Conservation (phyloP, 1,140 invertebrate genomes). For the Holotrichia oblita region DNA sequence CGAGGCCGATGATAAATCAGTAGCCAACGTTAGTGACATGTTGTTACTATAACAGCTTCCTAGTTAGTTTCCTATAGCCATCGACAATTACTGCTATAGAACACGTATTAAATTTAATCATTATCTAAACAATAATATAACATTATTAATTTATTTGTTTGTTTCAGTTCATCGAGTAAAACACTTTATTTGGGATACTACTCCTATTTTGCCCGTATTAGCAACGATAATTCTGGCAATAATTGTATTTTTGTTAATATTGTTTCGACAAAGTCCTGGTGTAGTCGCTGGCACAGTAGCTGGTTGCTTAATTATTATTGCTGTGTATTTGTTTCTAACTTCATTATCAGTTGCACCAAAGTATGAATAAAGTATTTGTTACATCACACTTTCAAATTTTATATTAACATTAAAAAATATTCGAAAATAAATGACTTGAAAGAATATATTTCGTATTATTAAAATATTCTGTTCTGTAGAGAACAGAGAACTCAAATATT, state of each 20-base stretch:
- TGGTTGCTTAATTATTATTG: conserved; percentile 50
- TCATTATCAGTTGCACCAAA: conserved; percentile 25
- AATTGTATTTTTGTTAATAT: conserved; percentile 50
- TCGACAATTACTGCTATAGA: too few relatives aligned
- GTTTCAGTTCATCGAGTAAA: conserved; percentile 31
- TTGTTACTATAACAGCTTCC: too few relatives aligned
- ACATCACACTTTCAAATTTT: too few relatives aligned
- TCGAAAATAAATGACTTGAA: too few relatives aligned
- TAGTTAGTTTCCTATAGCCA: too few relatives aligned
- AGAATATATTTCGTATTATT: too few relatives aligned
- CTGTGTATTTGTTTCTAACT: conserved; percentile 48
- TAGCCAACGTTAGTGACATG: too few relatives aligned
- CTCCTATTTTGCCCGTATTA: conserved; percentile 50
- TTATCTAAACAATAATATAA: background rate
- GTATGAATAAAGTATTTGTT: conserved; percentile 29
- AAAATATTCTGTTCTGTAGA: too few relatives aligned
- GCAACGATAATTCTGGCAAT: conserved; percentile 49
- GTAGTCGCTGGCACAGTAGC: conserved; percentile 52
- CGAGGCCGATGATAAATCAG: too few relatives aligned
- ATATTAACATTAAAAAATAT: too few relatives aligned
- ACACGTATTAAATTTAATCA: background rate
- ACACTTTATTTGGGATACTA: conserved; percentile 45
- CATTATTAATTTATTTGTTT: conserved; percentile 10
- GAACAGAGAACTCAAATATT: too few relatives aligned
- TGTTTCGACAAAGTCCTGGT: conserved; percentile 51